phyloP scores from a whole-genome alignment of 2,888 invertebrate species.

The Caenorhabditis sp. region DNA sequence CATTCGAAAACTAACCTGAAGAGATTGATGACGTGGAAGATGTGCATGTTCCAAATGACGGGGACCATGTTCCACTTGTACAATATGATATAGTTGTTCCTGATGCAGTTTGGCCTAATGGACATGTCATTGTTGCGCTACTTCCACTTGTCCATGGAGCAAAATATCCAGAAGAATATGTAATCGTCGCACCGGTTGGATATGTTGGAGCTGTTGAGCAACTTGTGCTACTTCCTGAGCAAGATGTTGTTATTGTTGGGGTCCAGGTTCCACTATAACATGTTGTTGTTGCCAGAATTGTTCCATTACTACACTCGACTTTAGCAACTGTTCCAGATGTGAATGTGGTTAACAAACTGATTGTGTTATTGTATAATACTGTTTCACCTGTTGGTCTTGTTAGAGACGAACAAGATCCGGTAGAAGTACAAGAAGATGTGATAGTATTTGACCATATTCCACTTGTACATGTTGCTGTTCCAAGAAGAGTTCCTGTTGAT shows the following conservation, averaged over 20 bases:
- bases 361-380: constrained; percentile 32
- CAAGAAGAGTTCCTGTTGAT: constrained; percentile 18
- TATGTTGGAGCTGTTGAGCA: constrained; percentile 37
- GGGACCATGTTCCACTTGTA: constrained; percentile 35
- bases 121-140: constrained; percentile 39
- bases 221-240: constrained; percentile 8
- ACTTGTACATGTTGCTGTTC: constrained; percentile 43
- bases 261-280: constrained; percentile 39
- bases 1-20: background rate
- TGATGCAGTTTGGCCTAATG: constrained; percentile 25
- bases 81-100: constrained; percentile 38
- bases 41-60: constrained; percentile 38
- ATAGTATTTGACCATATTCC: constrained; percentile 41
- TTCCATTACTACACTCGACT: constrained; percentile 50
- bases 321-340: constrained; percentile 47
- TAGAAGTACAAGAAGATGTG: constrained; percentile 6
- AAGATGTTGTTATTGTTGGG: constrained; percentile 27
- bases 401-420: constrained; percentile 19
- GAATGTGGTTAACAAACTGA: constrained; percentile 26
- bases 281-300: constrained; percentile 23
- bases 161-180: constrained; percentile 35
- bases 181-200: constrained; percentile 36
- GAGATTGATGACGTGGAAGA: background rate
- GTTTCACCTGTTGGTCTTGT: constrained; percentile 39
- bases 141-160: constrained; percentile 38